A percentile compares a stretch with the other conserved stretches of the same genome.
Conservation (phyloP, 2,113 vertebrate species). For the Eubucco bourcierii region DNA sequence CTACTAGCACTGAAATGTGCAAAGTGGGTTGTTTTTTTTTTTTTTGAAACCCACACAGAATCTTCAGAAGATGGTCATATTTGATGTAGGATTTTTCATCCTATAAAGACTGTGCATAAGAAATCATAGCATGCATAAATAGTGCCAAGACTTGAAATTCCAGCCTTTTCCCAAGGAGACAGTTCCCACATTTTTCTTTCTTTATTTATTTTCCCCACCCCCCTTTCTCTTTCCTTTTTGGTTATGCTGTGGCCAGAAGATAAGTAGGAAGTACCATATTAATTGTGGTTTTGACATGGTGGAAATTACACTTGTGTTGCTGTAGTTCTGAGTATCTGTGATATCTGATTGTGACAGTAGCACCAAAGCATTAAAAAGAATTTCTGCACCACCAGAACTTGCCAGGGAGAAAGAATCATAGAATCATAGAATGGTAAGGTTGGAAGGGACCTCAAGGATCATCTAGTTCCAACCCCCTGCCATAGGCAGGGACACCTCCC, state of each 20-base stretch:
- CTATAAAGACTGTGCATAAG: constrained; percentile 41
- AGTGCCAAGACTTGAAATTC: constrained; percentile 45
- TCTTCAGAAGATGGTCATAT: constrained; percentile 65
- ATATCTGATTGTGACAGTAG: not conserved
- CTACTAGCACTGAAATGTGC: constrained; percentile 46
- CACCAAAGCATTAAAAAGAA: not conserved
- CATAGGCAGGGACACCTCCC: no score
- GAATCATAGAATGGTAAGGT: no score
- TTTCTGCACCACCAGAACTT: constrained; percentile 7
- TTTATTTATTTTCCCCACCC: not conserved
- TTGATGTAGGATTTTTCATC: constrained; percentile 64
- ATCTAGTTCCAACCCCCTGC: no score
- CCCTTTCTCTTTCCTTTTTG: not conserved
- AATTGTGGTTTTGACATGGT: not conserved
- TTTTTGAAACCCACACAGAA: constrained; percentile 54
- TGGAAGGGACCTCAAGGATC: no score
- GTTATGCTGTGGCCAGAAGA: not conserved
- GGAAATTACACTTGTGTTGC: not conserved
- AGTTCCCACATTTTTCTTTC: not conserved
- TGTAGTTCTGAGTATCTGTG: not conserved
- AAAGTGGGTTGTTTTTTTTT: constrained; percentile 48
- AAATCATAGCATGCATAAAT: constrained; percentile 53
- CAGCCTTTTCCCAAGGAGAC: not conserved
- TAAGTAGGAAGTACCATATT: not conserved
- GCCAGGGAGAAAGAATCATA: not conserved